Conservation (phyloP, 2,888 invertebrate species). For the Spilosoma lubricipeda region DNA sequence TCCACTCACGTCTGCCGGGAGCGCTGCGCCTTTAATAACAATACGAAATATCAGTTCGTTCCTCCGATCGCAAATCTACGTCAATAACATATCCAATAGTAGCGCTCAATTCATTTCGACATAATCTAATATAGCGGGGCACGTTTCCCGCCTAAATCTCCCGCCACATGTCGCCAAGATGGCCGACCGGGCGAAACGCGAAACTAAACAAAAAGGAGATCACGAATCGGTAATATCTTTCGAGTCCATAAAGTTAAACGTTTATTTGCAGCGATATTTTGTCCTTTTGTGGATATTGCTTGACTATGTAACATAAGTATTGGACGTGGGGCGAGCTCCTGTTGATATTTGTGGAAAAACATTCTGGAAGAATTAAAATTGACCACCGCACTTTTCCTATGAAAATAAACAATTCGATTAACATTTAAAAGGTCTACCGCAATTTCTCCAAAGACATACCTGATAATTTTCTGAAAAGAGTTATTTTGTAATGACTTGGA, state of each 20-base stretch:
- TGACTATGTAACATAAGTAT: slow-evolving; percentile 70
- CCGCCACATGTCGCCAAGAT: slow-evolving; percentile 87
- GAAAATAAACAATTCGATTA: slow-evolving; percentile 43
- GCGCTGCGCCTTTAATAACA: slow-evolving; percentile 83
- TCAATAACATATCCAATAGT: slow-evolving; percentile 87
- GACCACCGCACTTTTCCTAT: slow-evolving; percentile 27
- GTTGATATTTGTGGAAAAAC: slow-evolving; percentile 51
- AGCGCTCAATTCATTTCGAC: slow-evolving; percentile 86
- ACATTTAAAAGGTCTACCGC: slow-evolving; percentile 38
- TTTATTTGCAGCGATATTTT: slow-evolving; percentile 86
- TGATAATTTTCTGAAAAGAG: slow-evolving; percentile 49
- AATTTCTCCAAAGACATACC: slow-evolving; percentile 43
- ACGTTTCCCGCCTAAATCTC: slow-evolving; percentile 86
- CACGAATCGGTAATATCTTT: slow-evolving; percentile 87
- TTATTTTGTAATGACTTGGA: slow-evolving; percentile 45
- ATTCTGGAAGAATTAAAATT: slow-evolving; percentile 35
- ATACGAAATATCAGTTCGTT: slow-evolving; percentile 87
- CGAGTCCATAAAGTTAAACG: slow-evolving; percentile 86
- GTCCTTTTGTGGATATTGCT: slow-evolving; percentile 85
- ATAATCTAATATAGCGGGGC: slow-evolving; percentile 85
- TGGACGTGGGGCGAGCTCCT: slow-evolving; percentile 52
- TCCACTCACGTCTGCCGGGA: slow-evolving; percentile 77
- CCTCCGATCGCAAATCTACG: slow-evolving; percentile 86
- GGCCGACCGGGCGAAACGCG: slow-evolving; percentile 82
- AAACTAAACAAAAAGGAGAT: slow-evolving; percentile 85